A percentile compares a stretch with the other conserved stretches of the same genome.
Evolutionary conservation across 2,113 vertebrate species (phyloP).

Genomic region (Semnornis frantzii): DNA sequence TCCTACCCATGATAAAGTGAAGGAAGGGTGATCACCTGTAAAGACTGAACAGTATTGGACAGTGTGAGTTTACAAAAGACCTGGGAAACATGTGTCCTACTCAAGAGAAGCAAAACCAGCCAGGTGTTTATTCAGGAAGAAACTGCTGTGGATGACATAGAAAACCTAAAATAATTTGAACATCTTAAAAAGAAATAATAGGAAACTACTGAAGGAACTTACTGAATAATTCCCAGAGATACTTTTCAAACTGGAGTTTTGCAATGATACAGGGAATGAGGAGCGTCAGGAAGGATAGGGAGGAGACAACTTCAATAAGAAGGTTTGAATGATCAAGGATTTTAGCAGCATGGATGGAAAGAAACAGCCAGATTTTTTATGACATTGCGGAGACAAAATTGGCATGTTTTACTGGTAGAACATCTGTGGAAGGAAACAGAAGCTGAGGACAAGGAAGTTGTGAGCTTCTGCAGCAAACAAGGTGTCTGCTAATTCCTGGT

Average conservation of each 20-base stretch:
- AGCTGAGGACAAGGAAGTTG: not conserved
- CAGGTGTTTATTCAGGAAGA: not conserved
- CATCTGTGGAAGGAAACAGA: constrained; percentile 38
- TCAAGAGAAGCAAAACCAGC: not conserved
- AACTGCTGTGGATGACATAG: not conserved
- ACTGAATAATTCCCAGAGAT: not conserved
- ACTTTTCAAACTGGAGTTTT: not conserved
- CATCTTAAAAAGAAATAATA: not conserved
- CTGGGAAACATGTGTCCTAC: not conserved
- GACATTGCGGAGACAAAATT: not conserved
- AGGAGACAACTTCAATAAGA: not conserved
- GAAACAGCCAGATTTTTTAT: constrained; percentile 27
- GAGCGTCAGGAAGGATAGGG: not conserved
- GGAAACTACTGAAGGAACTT: not conserved
- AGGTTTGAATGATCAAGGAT: not conserved
- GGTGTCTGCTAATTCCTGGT: constrained; percentile 12
- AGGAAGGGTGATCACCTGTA: not conserved
- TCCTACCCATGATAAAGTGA: not conserved
- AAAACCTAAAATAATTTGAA: not conserved
- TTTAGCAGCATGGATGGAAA: not conserved
- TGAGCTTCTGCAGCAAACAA: not conserved
- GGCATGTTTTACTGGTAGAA: constrained; percentile 31
- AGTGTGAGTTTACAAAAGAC: not conserved
- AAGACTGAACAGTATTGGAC: not conserved
- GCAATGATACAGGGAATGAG: not conserved